Percentiles rank a stretch among this genome's conserved stretches.
Evolutionary conservation across 2,797 vertebrate genomes (phyloP).

Genomic region (Diplodus puntazzo): DNA sequence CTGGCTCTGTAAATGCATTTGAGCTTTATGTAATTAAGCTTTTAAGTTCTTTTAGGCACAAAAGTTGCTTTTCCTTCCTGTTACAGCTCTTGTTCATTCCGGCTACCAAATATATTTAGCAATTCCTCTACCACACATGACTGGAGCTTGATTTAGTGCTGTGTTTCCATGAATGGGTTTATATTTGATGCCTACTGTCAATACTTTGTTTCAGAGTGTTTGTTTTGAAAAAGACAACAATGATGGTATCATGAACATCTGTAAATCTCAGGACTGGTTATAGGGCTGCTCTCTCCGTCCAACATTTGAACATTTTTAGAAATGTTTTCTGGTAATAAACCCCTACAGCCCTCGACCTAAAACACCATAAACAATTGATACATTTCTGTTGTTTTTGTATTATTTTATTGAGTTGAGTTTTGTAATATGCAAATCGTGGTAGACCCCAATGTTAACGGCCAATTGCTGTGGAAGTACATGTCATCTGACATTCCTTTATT

Average conservation of each 20-base stretch:
- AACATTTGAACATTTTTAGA: background rate
- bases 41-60: constrained; percentile 3
- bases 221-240: background rate
- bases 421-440: constrained; percentile 3
- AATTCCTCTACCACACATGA: background rate
- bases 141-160: background rate
- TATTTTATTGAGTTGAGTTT: background rate
- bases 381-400: background rate
- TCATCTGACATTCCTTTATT: background rate
- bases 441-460: background rate
- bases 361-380: background rate
- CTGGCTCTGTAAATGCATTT: constrained; percentile 37
- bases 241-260: background rate
- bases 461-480: constrained; percentile 6
- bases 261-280: constrained; percentile 21
- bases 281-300: background rate
- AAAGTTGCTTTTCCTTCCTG: background rate
- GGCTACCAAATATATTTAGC: constrained; percentile 9
- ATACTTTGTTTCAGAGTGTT: constrained; percentile 5
- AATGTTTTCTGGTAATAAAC: constrained; percentile 13
- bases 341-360: background rate
- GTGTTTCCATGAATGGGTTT: constrained; percentile 9
- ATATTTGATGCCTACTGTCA: constrained; percentile 20
- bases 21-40: constrained; percentile 10
- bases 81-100: background rate